Conservation (phyloP, 53 echinoderm and acorn worm genomes). For the Mesocentrotus franciscanus region DNA sequence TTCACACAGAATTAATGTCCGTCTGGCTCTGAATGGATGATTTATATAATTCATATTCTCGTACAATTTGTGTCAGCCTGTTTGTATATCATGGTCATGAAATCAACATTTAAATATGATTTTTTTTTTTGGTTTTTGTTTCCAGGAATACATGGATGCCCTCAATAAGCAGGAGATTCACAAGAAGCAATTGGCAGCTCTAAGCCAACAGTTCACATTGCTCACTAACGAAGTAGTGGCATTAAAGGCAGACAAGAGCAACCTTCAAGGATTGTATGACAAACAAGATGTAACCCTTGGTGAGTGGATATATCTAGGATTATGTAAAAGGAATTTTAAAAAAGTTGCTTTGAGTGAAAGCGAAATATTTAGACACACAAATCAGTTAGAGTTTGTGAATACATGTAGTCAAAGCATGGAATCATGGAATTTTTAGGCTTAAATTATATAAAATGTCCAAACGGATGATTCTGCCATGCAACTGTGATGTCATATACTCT, state of each 20-base stretch:
- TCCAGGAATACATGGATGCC: constrained; percentile 94
- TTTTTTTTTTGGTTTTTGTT: neutral
- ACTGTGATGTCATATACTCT: too few species aligned
- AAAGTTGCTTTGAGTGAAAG: neutral
- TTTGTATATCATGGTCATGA: neutral
- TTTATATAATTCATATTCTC: neutral
- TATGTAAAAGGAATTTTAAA: neutral
- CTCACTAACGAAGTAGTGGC: constrained; percentile 66
- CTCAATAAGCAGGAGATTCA: constrained; percentile 90
- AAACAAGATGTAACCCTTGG: constrained; percentile 86
- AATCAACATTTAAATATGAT: neutral
- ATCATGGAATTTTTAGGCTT: too few species aligned
- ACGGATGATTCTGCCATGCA: too few species aligned
- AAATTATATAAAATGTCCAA: too few species aligned
- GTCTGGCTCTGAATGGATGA: neutral
- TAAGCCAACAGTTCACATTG: constrained; percentile 62
- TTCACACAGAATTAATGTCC: too few species aligned
- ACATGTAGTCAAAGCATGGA: too few species aligned
- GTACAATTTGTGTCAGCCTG: neutral
- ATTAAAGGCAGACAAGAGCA: constrained; percentile 67
- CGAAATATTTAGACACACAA: neutral
- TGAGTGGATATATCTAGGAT: constrained; percentile 66
- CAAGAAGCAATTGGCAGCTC: constrained; percentile 79
- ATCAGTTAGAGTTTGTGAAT: too few species aligned
- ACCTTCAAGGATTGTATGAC: constrained; percentile 84